A percentile compares a stretch with the other conserved stretches of the same genome.
phyloP scores from a whole-genome alignment of 2,797 vertebrate genomes.

The Pantherophis vulpinus region DNA sequence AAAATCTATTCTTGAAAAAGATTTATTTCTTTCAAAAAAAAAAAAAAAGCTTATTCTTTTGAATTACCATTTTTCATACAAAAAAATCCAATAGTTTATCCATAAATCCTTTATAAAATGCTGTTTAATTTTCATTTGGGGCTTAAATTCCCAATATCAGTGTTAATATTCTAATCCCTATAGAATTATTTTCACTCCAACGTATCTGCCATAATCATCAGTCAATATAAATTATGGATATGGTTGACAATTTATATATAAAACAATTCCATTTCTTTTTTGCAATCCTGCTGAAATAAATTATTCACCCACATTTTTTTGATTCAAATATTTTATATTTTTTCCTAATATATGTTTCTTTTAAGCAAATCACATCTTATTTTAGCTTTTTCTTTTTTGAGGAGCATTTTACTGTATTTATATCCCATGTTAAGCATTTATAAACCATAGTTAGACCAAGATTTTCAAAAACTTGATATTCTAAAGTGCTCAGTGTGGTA shows the following conservation, averaged over 20 bases:
- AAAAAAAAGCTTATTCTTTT: not conserved
- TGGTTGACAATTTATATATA: not conserved
- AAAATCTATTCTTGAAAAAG: not conserved
- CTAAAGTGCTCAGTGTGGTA: not conserved
- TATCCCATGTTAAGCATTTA: not conserved
- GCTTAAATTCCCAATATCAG: not conserved
- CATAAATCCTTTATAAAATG: not conserved
- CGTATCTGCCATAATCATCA: not conserved
- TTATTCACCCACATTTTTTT: not conserved
- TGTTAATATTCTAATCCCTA: not conserved
- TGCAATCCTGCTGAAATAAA: not conserved
- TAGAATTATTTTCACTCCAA: not conserved
- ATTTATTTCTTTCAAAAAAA: not conserved
- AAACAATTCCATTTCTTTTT: not conserved
- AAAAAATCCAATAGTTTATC: not conserved
- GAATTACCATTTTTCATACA: not conserved
- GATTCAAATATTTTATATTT: not conserved
- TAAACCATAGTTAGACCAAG: not conserved
- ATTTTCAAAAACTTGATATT: not conserved
- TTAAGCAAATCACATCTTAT: not conserved
- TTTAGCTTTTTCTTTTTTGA: not conserved
- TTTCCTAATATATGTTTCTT: not conserved
- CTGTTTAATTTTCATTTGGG: not conserved
- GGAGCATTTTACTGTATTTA: not conserved
- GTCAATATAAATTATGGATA: not conserved